phyloP scores from a whole-genome alignment of 1,140 invertebrate species.

The Drosophila dunni region DNA sequence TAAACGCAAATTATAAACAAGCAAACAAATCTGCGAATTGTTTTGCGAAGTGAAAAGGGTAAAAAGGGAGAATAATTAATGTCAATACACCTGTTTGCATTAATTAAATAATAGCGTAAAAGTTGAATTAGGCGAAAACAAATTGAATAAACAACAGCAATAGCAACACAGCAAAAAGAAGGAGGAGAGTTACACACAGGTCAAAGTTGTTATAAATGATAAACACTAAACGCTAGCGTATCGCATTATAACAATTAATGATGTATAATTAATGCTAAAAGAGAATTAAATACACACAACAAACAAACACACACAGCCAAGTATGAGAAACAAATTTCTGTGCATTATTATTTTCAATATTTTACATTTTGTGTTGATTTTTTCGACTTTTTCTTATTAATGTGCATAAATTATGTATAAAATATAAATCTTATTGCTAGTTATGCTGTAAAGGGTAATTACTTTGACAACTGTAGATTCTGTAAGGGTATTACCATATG shows the following conservation, averaged over 20 bases:
- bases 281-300: slow-evolving; percentile 77
- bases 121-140: slow-evolving; percentile 46
- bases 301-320: slow-evolving; percentile 36
- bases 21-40: slow-evolving; percentile 20
- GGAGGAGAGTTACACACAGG: slow-evolving; percentile 18
- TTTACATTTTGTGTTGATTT: slow-evolving; percentile 12
- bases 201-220: slow-evolving; percentile 42
- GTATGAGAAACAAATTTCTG: slow-evolving; percentile 47
- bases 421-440: slow-evolving; percentile 4
- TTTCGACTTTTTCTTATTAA: slow-evolving; percentile 22
- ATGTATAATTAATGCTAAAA: slow-evolving; percentile 76
- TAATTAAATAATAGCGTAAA: slow-evolving; percentile 22
- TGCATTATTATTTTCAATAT: slow-evolving; percentile 36
- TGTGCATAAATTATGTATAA: slow-evolving; percentile 28
- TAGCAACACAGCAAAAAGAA: not conserved
- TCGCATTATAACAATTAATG: slow-evolving; percentile 72
- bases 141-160: slow-evolving; percentile 34
- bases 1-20: slow-evolving; percentile 66
- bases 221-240: slow-evolving; percentile 37
- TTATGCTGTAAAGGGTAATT: slow-evolving; percentile 3
- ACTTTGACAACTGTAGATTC: slow-evolving; percentile 60
- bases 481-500: slow-evolving; percentile 82
- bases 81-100: slow-evolving; percentile 47
- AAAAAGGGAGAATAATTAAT: slow-evolving; percentile 41
- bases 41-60: slow-evolving; percentile 22